These are phyloP conservation scores for Petrocephalus zakoni DNA, from an alignment of 2,113 vertebrate species.

Conservation along the genomic window DNA sequence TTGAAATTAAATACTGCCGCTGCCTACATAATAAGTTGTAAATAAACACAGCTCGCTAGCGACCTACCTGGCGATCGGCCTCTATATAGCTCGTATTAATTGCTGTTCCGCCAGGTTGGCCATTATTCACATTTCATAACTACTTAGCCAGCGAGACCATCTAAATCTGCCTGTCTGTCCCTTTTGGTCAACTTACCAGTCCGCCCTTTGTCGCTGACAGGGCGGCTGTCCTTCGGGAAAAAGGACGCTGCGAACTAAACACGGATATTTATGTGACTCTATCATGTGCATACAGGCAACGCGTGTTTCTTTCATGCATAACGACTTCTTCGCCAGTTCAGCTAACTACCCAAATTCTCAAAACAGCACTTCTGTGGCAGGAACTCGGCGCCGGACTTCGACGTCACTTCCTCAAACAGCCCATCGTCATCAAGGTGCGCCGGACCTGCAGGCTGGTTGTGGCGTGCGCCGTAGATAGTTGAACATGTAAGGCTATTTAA, in stretches of 20 bases:
- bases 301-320: neutral
- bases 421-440: neutral
- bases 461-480: neutral
- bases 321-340: neutral
- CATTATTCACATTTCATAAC: neutral
- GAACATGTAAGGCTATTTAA: slow-evolving; percentile 2
- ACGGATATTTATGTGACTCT: neutral
- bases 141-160: neutral
- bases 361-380: neutral
- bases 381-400: neutral
- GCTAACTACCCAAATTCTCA: neutral
- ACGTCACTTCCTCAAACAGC: neutral
- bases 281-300: neutral
- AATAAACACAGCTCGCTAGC: neutral
- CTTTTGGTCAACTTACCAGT: slow-evolving; percentile 14
- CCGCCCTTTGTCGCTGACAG: neutral
- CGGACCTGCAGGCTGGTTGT: neutral
- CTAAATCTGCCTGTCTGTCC: neutral
- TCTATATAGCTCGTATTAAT: neutral
- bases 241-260: neutral
- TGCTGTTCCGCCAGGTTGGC: neutral
- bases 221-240: neutral
- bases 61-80: neutral
- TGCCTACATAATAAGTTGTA: neutral
- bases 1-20: neutral